Evolutionary conservation across 2,113 vertebrate species (phyloP).

Genomic region (Potamarius usumacintae): DNA sequence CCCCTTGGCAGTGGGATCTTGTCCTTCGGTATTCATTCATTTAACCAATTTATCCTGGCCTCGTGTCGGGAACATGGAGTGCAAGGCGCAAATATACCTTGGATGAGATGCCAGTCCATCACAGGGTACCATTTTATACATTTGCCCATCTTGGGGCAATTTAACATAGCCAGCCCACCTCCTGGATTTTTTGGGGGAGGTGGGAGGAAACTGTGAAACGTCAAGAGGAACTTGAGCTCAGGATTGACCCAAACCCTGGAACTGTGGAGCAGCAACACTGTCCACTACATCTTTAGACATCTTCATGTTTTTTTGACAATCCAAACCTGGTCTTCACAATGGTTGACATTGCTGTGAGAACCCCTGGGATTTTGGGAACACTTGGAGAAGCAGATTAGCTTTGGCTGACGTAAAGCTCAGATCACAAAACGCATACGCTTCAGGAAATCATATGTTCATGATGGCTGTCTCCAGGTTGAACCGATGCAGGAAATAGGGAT

Average conservation of each 20-base stretch:
- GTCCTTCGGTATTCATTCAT: background rate
- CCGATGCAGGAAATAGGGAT: constrained; percentile 22
- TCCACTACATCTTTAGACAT: background rate
- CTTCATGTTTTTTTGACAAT: constrained; percentile 6
- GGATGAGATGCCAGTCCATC: background rate
- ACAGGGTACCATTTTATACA: too few relatives aligned
- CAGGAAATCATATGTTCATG: constrained; percentile 35
- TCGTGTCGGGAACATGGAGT: background rate
- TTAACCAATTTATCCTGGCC: background rate
- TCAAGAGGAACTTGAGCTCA: background rate
- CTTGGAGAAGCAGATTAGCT: background rate
- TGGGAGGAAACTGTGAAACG: background rate
- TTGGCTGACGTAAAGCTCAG: constrained; percentile 4
- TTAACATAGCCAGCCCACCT: background rate
- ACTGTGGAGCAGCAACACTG: too few relatives aligned
- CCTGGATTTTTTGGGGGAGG: background rate
- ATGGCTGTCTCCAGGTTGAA: constrained; percentile 30
- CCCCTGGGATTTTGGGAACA: background rate
- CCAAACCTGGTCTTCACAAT: background rate
- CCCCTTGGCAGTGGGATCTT: constrained; percentile 9
- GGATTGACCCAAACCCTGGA: background rate
- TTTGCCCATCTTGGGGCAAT: background rate
- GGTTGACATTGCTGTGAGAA: background rate
- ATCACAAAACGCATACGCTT: background rate
- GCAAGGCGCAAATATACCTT: background rate